Evolutionary conservation across 2,797 vertebrate genomes (phyloP).

Genomic region (Acanthopagrus latus): DNA sequence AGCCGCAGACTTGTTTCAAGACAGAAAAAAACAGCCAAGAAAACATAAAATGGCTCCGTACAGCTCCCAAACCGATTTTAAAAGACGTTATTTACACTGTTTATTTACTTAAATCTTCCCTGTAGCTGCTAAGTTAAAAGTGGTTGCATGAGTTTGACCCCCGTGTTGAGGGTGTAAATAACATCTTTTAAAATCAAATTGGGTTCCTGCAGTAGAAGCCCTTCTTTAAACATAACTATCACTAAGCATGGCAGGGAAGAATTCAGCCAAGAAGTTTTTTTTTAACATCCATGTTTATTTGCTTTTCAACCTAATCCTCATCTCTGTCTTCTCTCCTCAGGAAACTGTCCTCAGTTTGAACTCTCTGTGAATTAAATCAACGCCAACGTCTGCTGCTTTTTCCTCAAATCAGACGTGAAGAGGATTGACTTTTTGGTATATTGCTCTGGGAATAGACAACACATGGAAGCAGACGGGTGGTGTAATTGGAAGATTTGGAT

Average conservation of each 20-base stretch:
- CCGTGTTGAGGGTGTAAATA: no score
- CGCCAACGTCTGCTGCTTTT: background rate
- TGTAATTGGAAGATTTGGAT: background rate
- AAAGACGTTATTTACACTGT: no score
- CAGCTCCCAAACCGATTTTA: no score
- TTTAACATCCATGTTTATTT: background rate
- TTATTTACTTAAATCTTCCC: no score
- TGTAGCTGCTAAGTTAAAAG: no score
- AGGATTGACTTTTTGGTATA: slow-evolving; percentile 1
- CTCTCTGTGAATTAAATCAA: slow-evolving; percentile 8
- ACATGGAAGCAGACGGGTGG: background rate
- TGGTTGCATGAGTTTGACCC: no score
- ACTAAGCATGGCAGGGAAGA: background rate
- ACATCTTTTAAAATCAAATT: no score
- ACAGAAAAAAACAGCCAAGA: no score
- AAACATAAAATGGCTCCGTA: no score
- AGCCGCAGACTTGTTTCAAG: no score
- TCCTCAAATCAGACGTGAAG: background rate
- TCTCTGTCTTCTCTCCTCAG: slow-evolving; percentile 29
- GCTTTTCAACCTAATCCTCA: background rate
- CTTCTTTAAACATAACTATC: background rate
- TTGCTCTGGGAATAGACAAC: background rate
- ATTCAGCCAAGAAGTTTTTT: background rate
- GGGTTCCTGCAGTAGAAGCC: no score
- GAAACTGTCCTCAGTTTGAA: slow-evolving; percentile 10